These are phyloP conservation scores for Aphelinus certus DNA, from an alignment of 1,140 invertebrate species.

Conservation along the genomic window DNA sequence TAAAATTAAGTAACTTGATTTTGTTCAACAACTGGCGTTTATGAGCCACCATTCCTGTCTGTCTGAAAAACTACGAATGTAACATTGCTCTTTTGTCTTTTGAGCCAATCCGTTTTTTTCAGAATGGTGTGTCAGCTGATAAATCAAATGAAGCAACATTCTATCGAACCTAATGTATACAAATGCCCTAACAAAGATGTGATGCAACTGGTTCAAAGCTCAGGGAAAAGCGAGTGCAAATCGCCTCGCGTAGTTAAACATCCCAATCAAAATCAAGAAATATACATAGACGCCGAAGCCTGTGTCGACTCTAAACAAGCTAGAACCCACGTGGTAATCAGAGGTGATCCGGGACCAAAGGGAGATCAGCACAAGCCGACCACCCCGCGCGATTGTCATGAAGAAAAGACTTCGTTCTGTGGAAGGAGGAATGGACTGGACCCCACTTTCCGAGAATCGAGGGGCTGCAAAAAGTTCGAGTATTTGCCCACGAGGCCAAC, in stretches of 20 bases:
- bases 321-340: background rate
- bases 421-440: conserved; percentile 43
- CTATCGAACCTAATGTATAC: too few species aligned
- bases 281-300: background rate
- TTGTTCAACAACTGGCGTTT: too few species aligned
- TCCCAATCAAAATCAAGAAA: too few species aligned
- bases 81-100: too few species aligned
- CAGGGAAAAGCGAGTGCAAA: background rate
- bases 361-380: too few species aligned
- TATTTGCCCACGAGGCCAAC: conserved; percentile 8
- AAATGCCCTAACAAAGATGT: too few species aligned
- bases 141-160: background rate
- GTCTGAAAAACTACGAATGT: too few species aligned
- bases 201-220: background rate
- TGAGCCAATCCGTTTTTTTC: background rate
- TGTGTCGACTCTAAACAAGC: conserved; percentile 5
- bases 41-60: too few species aligned
- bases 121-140: conserved; percentile 18
- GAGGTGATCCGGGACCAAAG: background rate
- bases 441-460: background rate
- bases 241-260: background rate
- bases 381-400: too few species aligned
- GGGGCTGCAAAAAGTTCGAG: conserved; percentile 1
- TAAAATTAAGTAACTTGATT: too few species aligned
- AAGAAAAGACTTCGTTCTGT: too few species aligned